A percentile compares a stretch with the other conserved stretches of the same genome.
These are phyloP conservation scores for Brachionus plicatilis DNA, from an alignment of 1,140 invertebrate species.

Conservation along the genomic window DNA sequence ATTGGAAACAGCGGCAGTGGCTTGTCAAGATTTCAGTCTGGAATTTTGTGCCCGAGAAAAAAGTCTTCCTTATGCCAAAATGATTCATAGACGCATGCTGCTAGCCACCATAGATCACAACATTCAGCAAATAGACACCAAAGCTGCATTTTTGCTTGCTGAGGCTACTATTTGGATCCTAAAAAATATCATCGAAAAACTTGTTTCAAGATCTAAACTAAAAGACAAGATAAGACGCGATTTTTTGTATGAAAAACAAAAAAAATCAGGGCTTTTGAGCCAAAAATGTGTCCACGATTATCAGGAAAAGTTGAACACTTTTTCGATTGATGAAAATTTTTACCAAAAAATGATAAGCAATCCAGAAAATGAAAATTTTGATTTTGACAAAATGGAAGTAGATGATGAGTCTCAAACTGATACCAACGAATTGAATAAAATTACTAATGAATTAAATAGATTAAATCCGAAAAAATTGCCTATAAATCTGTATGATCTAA, in stretches of 20 bases:
- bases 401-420: neutral
- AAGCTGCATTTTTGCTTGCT: conserved; percentile 17
- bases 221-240: neutral
- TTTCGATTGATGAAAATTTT: neutral
- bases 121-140: conserved; percentile 23
- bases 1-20: neutral
- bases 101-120: neutral
- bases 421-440: neutral
- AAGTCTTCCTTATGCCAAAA: conserved; percentile 32
- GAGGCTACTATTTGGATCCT: conserved; percentile 34
- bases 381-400: neutral
- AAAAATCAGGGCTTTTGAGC: neutral
- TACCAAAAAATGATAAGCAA: neutral
- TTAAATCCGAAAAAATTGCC: conserved; percentile 1
- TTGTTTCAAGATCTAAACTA: conserved; percentile 6
- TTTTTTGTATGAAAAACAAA: neutral
- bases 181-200: conserved; percentile 18
- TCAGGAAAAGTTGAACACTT: neutral
- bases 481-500: conserved; percentile 20
- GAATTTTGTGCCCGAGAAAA: conserved; percentile 37
- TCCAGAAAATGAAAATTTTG: neutral
- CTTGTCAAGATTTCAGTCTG: conserved; percentile 5
- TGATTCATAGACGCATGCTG: conserved; percentile 26
- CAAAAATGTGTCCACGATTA: neutral
- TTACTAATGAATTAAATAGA: neutral